phyloP scores from a whole-genome alignment of 2,113 vertebrate species.

The Seriola rivoliana region DNA sequence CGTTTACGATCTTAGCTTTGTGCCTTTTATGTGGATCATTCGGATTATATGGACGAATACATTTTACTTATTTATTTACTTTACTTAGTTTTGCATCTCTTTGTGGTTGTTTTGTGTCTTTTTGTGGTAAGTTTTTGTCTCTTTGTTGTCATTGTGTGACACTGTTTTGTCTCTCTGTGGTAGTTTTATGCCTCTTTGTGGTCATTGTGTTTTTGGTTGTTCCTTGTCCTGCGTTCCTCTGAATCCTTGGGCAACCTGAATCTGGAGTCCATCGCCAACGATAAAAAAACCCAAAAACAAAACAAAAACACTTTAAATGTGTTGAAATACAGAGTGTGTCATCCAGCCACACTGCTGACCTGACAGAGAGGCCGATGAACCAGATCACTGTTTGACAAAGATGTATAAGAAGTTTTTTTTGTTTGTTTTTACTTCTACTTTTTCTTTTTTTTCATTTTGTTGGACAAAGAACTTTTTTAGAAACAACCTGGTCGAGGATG shows the following conservation, averaged over 20 bases:
- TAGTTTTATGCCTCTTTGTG: neutral
- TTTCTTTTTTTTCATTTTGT: neutral
- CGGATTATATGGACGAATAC: no score
- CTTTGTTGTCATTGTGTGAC: neutral
- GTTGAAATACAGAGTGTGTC: neutral
- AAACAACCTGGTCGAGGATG: neutral
- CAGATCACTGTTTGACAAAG: neutral
- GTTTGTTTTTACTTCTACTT: neutral
- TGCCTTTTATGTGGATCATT: no score
- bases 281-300: no score
- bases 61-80: no score
- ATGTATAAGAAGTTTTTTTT: neutral
- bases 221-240: neutral
- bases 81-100: no score
- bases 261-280: neutral
- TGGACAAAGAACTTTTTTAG: neutral
- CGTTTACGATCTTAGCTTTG: no score
- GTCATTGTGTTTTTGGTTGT: neutral
- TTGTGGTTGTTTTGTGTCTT: neutral
- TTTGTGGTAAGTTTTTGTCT: no score
- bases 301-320: no score
- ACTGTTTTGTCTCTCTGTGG: neutral
- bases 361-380: neutral
- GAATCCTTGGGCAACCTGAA: neutral
- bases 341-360: no score